Evolutionary conservation across 1,140 invertebrate genomes (phyloP).

Genomic region (Globodera rostochiensis): DNA sequence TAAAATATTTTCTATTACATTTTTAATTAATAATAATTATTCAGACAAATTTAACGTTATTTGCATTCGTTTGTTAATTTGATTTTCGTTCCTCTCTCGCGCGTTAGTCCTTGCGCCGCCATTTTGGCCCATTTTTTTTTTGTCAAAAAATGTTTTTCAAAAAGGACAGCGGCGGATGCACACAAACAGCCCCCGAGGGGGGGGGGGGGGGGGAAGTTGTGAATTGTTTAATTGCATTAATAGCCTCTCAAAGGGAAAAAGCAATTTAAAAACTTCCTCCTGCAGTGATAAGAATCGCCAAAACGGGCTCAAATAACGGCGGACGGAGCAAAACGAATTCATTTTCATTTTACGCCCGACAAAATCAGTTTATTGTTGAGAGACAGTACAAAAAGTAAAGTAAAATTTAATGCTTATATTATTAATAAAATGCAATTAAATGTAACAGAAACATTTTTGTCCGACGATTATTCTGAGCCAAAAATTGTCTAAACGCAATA

Average conservation of each 20-base stretch:
- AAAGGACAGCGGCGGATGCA: too few species aligned
- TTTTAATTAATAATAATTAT: too few species aligned
- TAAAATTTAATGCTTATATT: background rate
- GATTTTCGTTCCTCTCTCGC: too few species aligned
- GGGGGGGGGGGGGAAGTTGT: too few species aligned
- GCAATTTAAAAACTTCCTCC: too few species aligned
- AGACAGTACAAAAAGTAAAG: background rate
- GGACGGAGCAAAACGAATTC: background rate
- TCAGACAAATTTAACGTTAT: too few species aligned
- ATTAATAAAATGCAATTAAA: background rate
- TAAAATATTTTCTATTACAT: too few species aligned
- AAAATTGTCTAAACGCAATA: background rate
- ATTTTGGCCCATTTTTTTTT: background rate
- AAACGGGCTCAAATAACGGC: background rate
- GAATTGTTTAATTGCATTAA: too few species aligned
- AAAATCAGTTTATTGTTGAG: background rate
- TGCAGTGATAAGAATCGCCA: background rate
- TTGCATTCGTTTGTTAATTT: too few species aligned
- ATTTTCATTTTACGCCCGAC: background rate
- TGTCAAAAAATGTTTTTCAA: background rate
- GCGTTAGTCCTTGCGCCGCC: background rate
- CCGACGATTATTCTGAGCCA: background rate
- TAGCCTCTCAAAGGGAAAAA: too few species aligned
- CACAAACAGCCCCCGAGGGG: too few species aligned
- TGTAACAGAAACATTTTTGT: background rate